Evolutionary conservation across 2,888 invertebrate genomes (phyloP), one percentile per base, ranked within the genome.

Genomic region (Psylliodes chrysocephalus): DNA sequence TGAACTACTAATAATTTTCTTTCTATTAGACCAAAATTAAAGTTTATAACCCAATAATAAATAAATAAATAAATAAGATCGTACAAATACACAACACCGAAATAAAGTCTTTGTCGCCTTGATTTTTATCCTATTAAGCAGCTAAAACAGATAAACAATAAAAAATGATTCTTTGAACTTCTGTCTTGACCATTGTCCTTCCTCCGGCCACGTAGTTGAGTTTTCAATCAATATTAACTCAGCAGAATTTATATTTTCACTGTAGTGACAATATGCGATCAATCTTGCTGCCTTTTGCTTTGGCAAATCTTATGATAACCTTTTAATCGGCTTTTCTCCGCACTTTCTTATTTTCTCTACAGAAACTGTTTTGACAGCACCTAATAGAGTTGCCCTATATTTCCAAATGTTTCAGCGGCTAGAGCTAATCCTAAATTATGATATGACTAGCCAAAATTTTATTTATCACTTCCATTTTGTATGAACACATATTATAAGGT

Each of bases 181-280:
- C 28, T 8, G 18, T 22, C 18, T 53, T 35, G 35, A 53, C 53
- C 35, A 25, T 22, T 54, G 54, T 40, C 54, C 46, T 33, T 28
- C 6, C 30, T 49, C 33, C 17, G 25, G 40, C 59, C 59, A 59
- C 28, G 59, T 59, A 59, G 25, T 59, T 46, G 28, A 59, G 40
- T 59, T 59, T 59, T 59, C 59, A 59, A 59, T 59, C 59, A 51
- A 51, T 49, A 51, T 59, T 51, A 59, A 59, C 59, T 38, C 59
- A 22, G 35, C 47, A 40, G 59, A 59, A 59, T 49, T 54, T 54
- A 53, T 54, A 54, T 54, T 54, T 59, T 59, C 49, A 51, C 49
- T 59, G 30, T 49, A 40, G 59, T 51, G 59, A 59, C 49, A 59
- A 59, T 59, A 49, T n/a, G 15, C 40, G 40, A 59, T 59, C 59